Conservation (phyloP, 1,140 invertebrate genomes). For the Zaprionus davidi region DNA sequence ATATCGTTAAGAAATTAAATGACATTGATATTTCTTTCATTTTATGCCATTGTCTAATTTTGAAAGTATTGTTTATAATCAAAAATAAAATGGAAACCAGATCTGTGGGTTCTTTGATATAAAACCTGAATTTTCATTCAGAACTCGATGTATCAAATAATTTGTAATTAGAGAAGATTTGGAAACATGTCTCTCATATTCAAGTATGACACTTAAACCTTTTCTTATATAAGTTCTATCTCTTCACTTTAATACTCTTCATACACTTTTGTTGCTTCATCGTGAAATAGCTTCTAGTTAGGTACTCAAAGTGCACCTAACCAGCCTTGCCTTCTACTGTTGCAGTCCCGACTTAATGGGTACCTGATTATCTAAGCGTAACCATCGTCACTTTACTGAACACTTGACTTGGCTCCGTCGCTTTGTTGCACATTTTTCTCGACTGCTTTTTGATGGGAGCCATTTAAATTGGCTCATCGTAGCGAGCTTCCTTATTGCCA, state of each 20-base stretch:
- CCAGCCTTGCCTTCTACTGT: not conserved
- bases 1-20: not conserved
- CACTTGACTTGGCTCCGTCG: constrained; percentile 28
- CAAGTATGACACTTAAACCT: too few relatives aligned
- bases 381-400: constrained; percentile 26
- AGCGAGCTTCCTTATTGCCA: constrained; percentile 43
- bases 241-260: not conserved
- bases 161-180: too few relatives aligned
- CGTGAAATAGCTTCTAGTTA: not conserved
- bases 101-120: not conserved
- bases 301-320: not conserved
- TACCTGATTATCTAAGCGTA: constrained; percentile 22
- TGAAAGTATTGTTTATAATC: not conserved
- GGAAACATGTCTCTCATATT: too few relatives aligned
- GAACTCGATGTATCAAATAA: too few relatives aligned
- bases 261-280: not conserved
- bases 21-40: not conserved
- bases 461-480: constrained; percentile 37
- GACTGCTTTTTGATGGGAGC: constrained; percentile 13
- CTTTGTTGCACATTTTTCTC: constrained; percentile 14
- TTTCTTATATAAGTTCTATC: too few relatives aligned
- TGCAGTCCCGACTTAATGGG: not conserved
- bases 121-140: not conserved
- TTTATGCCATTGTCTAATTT: not conserved
- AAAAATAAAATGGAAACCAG: not conserved